Percentiles rank a stretch among this genome's conserved stretches.
These are phyloP conservation scores for Hyposoter didymator DNA, from an alignment of 2,888 invertebrate species.

Conservation along the genomic window DNA sequence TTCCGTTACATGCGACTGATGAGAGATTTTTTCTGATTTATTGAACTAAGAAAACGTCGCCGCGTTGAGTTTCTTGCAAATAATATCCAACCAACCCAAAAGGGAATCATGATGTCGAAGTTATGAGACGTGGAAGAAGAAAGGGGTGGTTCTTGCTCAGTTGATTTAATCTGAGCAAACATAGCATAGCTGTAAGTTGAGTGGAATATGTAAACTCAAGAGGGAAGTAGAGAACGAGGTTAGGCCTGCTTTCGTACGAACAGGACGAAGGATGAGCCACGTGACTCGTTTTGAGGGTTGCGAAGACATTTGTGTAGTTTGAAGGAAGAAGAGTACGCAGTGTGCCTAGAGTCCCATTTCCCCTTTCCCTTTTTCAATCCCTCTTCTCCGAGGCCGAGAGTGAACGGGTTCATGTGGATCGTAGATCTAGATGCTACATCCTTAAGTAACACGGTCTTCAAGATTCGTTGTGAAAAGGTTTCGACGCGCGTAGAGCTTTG, in stretches of 20 bases:
- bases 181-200: slow-evolving; percentile 78
- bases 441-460: slow-evolving; percentile 83
- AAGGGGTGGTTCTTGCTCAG: slow-evolving; percentile 77
- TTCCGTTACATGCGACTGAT: neutral
- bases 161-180: slow-evolving; percentile 84
- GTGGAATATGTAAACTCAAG: slow-evolving; percentile 77
- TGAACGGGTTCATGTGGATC: slow-evolving; percentile 65
- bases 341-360: slow-evolving; percentile 40
- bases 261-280: slow-evolving; percentile 62
- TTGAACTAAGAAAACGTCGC: neutral
- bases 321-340: slow-evolving; percentile 42
- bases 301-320: slow-evolving; percentile 63
- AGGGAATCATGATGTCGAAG: slow-evolving; percentile 70
- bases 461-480: slow-evolving; percentile 76
- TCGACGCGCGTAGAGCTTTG: slow-evolving; percentile 33
- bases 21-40: neutral
- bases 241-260: slow-evolving; percentile 52
- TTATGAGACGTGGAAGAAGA: slow-evolving; percentile 73
- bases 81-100: neutral
- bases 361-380: slow-evolving; percentile 5
- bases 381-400: slow-evolving; percentile 18
- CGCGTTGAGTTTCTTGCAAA: neutral
- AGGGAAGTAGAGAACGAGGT: slow-evolving; percentile 54
- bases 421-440: slow-evolving; percentile 82
- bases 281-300: slow-evolving; percentile 62